Percentiles rank a stretch among this genome's conserved stretches.
Evolutionary conservation across 2,113 vertebrate species (phyloP).

Genomic region (Mesoclemmys tuberculata): DNA sequence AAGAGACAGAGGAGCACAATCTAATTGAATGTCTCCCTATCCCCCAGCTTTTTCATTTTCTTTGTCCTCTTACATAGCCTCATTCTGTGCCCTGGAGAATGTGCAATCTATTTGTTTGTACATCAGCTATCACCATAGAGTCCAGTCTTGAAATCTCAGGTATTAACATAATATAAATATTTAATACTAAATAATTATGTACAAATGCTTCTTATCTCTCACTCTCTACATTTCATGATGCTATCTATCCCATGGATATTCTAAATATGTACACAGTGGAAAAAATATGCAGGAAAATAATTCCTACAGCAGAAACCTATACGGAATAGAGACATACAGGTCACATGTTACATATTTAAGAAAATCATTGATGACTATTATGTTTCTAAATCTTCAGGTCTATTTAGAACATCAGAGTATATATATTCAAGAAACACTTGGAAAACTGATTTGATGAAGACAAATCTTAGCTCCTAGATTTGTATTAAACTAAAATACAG

Average conservation of each 20-base stretch:
- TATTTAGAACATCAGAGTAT: not conserved
- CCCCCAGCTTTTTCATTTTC: not conserved
- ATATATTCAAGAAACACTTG: not conserved
- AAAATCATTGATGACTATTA: not conserved
- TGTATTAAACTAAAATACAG: not conserved
- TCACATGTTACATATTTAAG: not conserved
- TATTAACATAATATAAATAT: not conserved
- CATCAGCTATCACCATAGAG: not conserved
- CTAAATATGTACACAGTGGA: not conserved
- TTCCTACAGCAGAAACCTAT: not conserved
- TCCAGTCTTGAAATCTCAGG: not conserved
- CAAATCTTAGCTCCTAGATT: constrained; percentile 8
- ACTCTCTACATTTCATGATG: not conserved
- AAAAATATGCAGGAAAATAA: not conserved
- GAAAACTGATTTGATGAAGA: constrained; percentile 13
- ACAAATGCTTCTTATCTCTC: not conserved
- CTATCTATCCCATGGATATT: not conserved
- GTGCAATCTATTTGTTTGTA: not conserved
- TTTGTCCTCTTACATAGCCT: not conserved
- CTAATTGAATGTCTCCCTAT: not conserved
- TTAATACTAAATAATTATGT: not conserved
- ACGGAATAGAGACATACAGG: not conserved
- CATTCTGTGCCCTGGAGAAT: not conserved
- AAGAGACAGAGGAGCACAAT: not conserved
- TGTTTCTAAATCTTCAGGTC: constrained; percentile 18